Conservation (phyloP, 1,140 invertebrate species). For the Zaprionus kolodkinae region DNA sequence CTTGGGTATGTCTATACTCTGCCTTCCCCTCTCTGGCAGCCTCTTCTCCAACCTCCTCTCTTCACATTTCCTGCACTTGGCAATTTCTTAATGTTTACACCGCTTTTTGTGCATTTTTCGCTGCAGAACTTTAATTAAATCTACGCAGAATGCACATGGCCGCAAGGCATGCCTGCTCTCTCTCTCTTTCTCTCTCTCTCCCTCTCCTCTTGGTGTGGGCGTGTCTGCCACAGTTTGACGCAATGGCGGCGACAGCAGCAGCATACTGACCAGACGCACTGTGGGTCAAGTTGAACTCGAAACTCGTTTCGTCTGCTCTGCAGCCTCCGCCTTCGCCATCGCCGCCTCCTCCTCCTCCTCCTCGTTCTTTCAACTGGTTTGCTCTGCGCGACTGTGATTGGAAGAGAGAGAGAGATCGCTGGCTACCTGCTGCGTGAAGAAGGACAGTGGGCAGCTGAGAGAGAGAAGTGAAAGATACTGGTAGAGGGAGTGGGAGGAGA, state of each 20-base stretch:
- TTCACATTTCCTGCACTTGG: not conserved
- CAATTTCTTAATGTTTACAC: not conserved
- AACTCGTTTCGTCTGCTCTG: conserved; percentile 5
- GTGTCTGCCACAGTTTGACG: conserved; percentile 45
- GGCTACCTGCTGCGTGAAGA: conserved; percentile 53
- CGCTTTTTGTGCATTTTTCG: conserved; percentile 14
- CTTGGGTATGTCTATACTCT: no score
- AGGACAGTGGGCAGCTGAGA: not conserved
- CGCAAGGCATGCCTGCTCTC: not conserved
- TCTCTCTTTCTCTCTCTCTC: not conserved
- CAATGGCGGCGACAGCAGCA: conserved; percentile 62
- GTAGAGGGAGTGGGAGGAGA: not conserved
- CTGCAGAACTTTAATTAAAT: conserved; percentile 60
- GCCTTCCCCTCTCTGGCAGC: not conserved
- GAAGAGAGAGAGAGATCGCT: conserved; percentile 34
- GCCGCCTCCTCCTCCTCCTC: not conserved
- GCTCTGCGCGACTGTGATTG: conserved; percentile 60
- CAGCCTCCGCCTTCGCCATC: conserved; percentile 4
- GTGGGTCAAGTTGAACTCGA: conserved; percentile 55
- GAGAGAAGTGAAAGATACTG: not conserved
- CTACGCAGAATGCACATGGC: conserved; percentile 1
- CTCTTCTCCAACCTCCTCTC: not conserved
- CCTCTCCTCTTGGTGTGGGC: conserved; percentile 31
- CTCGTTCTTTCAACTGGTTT: conserved; percentile 38
- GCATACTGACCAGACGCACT: conserved; percentile 48